These are phyloP conservation scores for Halictus rubicundus DNA, from an alignment of 1,140 invertebrate species.

Conservation along the genomic window DNA sequence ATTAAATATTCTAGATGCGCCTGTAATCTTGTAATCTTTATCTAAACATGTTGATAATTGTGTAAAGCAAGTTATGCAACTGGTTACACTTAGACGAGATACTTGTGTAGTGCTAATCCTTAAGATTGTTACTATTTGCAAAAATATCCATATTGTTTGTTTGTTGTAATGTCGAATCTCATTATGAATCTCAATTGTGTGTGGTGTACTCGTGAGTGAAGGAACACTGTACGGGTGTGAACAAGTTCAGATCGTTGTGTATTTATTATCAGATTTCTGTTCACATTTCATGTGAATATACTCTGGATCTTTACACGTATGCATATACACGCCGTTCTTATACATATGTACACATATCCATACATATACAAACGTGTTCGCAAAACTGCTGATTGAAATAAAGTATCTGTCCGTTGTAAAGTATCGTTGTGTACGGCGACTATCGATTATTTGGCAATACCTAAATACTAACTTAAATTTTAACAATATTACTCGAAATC, in stretches of 20 bases:
- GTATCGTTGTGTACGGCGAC: constrained; percentile 52
- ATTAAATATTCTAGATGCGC: constrained; percentile 58
- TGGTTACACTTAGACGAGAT: constrained; percentile 60
- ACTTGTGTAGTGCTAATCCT: constrained; percentile 56
- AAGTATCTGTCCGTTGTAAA: constrained; percentile 78
- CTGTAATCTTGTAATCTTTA: constrained; percentile 60
- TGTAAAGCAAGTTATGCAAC: constrained; percentile 68
- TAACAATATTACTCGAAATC: neutral
- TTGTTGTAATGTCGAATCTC: constrained; percentile 63
- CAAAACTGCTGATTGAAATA: constrained; percentile 75
- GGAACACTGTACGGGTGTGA: constrained; percentile 63
- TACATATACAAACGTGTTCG: constrained; percentile 67
- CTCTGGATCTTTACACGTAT: constrained; percentile 50
- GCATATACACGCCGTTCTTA: constrained; percentile 60
- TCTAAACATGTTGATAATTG: constrained; percentile 50
- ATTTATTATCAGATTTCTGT: constrained; percentile 59
- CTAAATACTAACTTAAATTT: neutral
- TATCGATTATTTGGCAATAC: constrained; percentile 31
- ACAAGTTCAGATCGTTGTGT: constrained; percentile 55
- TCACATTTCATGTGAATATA: constrained; percentile 58
- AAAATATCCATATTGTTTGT: constrained; percentile 59
- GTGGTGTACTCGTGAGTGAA: constrained; percentile 35
- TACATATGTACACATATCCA: constrained; percentile 70
- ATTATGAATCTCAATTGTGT: constrained; percentile 54
- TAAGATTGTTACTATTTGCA: constrained; percentile 69